Evolutionary conservation across 2,797 vertebrate genomes (phyloP).

Genomic region (Poecilia velifera): DNA sequence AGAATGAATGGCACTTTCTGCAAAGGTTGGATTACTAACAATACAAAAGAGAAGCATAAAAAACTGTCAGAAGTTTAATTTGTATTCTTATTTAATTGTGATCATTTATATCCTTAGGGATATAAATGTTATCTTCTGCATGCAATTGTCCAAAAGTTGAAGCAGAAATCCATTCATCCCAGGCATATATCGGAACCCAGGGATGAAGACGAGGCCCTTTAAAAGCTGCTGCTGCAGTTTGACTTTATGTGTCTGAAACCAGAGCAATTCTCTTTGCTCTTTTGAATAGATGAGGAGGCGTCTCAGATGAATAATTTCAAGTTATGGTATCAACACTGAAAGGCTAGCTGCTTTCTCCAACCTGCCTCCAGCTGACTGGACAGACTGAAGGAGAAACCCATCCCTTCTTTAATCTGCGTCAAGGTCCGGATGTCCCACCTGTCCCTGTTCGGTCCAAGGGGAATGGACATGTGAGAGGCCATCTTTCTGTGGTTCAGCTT

Average conservation of each 20-base stretch:
- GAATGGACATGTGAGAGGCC: neutral
- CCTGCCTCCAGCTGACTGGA: neutral
- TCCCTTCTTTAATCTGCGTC: conserved; percentile 18
- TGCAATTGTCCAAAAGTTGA: neutral
- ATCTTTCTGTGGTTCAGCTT: neutral
- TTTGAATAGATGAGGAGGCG: neutral
- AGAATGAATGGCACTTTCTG: neutral
- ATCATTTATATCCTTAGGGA: neutral
- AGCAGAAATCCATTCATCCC: neutral
- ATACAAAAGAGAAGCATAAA: neutral
- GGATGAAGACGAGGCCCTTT: conserved; percentile 31
- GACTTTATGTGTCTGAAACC: conserved; percentile 30
- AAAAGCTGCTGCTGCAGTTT: conserved; percentile 28
- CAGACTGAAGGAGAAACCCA: neutral
- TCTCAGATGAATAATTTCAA: neutral
- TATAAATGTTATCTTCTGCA: neutral
- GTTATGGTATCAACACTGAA: neutral
- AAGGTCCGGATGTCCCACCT: conserved; percentile 31
- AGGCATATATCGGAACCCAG: neutral
- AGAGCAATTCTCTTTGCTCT: conserved; percentile 2
- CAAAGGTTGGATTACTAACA: neutral
- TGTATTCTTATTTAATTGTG: neutral
- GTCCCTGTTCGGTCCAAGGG: conserved; percentile 26
- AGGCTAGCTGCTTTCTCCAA: neutral
- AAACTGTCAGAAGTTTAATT: neutral